These are phyloP conservation scores for Sceliomorpha sp. DNA, from an alignment of 2,888 invertebrate species.

Conservation along the genomic window DNA sequence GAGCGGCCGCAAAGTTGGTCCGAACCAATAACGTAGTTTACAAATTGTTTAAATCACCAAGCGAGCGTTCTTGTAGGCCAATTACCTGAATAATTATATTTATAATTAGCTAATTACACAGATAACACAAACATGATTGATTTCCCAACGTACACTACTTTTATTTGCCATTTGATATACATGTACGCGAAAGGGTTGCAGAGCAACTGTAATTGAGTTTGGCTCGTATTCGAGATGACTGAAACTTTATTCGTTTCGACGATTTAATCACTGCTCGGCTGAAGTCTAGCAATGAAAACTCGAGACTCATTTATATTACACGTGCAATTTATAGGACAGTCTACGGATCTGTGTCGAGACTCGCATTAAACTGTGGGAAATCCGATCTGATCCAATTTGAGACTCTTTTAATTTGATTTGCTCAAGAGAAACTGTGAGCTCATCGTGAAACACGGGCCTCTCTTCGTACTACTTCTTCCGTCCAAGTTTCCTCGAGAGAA, in stretches of 20 bases:
- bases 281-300: conserved; percentile 54
- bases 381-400: conserved; percentile 57
- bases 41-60: too few relatives aligned
- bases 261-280: conserved; percentile 51
- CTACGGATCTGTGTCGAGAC: conserved; percentile 47
- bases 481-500: conserved; percentile 52
- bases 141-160: conserved; percentile 22
- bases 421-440: conserved; percentile 55
- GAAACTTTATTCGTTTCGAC: conserved; percentile 52
- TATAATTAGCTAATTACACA: too few relatives aligned
- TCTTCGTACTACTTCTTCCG: conserved; percentile 42
- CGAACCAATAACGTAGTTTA: too few relatives aligned
- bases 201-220: conserved; percentile 42
- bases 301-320: conserved; percentile 56
- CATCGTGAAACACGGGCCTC: conserved; percentile 48
- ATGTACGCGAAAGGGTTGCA: conserved; percentile 4
- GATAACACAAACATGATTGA: conserved; percentile 20
- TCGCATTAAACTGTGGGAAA: conserved; percentile 55
- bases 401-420: conserved; percentile 57
- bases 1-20: too few relatives aligned
- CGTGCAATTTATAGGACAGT: conserved; percentile 53
- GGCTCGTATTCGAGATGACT: conserved; percentile 40
- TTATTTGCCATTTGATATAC: conserved; percentile 7
- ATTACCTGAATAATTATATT: too few relatives aligned
- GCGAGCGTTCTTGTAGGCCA: too few relatives aligned